Evolutionary conservation across 2,797 vertebrate genomes (phyloP), one percentile per base, ranked within the genome.

Genomic region (Falco berigora): DNA sequence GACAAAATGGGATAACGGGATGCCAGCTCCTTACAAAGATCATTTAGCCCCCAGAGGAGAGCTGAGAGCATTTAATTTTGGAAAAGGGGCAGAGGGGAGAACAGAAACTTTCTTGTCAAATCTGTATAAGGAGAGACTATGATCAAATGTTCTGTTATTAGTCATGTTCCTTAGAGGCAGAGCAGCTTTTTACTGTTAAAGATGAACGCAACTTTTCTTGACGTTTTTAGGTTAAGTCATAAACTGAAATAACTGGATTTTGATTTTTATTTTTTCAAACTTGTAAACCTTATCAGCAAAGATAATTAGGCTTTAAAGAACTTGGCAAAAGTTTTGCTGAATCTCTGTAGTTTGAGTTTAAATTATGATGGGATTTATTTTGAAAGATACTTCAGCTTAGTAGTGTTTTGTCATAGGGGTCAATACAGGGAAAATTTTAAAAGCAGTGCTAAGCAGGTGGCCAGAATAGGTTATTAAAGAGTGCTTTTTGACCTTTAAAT

Each of bases 1-100:
- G 95, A 76, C 86, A 67, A 91, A 96, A 74, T 80, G 77, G 71
- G 90, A 61, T 93, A 87, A 87, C 86, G 92, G 77, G 67, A 61
- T 94, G 79, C 59, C 63, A 82, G 79, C 59, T 95, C 67, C 77
- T 92, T 53, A 38, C 38, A 79, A 34, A 86, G 74, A 58, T 88
- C 78, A 53, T 76, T 3, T 5, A 50, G 59, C 62, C 72, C 30
- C 52, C 1, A 0, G 76, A 58, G 71, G 25, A 94, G 69, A 83
- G 34, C 32, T 0, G 2, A 52, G 58, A 90, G 55, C 21, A 36
- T 90, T 75, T 73, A 59, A 85, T 63, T 86, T 79, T 75, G 59
- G 63, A 47, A 86, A 74, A 67, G 49, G 22, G 24, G 36, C 27
- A 86, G 86, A 88, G n/a, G n/a, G n/a, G 42, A 75, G 73, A 84